Conservation (phyloP, 2,888 invertebrate species). For the Osmoderma eremita region DNA sequence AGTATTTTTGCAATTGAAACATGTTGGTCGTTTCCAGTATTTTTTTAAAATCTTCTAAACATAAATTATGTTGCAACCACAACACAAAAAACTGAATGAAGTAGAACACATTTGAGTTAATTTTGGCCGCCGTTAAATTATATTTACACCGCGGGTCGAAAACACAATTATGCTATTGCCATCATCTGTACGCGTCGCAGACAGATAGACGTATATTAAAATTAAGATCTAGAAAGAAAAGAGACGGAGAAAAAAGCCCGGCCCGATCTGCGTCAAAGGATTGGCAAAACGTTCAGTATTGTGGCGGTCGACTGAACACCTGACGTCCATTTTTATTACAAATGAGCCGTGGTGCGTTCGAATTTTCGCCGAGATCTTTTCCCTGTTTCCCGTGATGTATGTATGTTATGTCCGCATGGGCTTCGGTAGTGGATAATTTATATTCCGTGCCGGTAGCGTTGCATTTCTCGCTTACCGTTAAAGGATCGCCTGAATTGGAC, state of each 20-base stretch:
- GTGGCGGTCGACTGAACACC: slow-evolving; percentile 28
- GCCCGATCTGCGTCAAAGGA: slow-evolving; percentile 29
- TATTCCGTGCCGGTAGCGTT: slow-evolving; percentile 14
- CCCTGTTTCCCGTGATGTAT: slow-evolving; percentile 17
- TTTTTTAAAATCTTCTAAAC: too few species aligned
- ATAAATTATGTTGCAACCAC: too few species aligned
- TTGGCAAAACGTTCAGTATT: slow-evolving; percentile 32
- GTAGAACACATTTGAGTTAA: too few species aligned
- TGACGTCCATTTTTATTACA: slow-evolving; percentile 36
- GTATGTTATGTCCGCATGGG: neutral
- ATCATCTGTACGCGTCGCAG: neutral
- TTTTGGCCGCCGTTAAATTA: neutral
- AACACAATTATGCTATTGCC: slow-evolving; percentile 2
- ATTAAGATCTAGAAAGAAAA: neutral
- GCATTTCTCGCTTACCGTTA: slow-evolving; percentile 3
- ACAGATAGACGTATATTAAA: slow-evolving; percentile 18
- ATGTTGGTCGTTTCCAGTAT: too few species aligned
- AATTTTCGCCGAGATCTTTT: slow-evolving; percentile 25
- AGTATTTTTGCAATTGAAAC: too few species aligned
- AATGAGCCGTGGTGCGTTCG: slow-evolving; percentile 30
- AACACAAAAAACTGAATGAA: too few species aligned
- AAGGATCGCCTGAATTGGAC: neutral
- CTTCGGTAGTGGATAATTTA: slow-evolving; percentile 26
- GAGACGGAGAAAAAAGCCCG: slow-evolving; percentile 1
- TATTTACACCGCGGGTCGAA: slow-evolving; percentile 3